phyloP scores from a whole-genome alignment of 2,113 vertebrate species.

The Poeciliopsis retropinna region DNA sequence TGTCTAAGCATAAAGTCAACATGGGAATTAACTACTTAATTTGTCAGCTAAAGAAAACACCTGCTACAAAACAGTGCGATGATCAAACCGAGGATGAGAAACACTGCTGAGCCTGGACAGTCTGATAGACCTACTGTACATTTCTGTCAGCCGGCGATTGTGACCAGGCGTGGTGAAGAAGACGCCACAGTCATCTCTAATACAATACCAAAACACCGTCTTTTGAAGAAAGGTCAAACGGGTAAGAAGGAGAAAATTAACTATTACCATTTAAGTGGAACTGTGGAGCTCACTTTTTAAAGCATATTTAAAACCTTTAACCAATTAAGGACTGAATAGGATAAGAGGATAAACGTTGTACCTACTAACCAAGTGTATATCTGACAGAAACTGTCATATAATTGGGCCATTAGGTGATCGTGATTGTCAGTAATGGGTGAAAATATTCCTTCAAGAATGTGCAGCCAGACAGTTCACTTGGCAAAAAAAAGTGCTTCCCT shows the following conservation, averaged over 20 bases:
- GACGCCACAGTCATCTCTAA: not conserved
- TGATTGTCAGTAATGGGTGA: constrained; percentile 20
- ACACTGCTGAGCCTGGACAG: not conserved
- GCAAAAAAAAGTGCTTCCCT: not conserved
- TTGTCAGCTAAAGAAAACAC: not conserved
- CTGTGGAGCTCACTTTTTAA: not conserved
- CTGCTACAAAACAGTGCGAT: not conserved
- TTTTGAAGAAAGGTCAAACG: no score
- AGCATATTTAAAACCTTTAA: no score
- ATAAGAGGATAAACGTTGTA: not conserved
- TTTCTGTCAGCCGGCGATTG: not conserved
- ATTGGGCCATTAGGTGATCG: constrained; percentile 13
- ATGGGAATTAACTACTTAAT: not conserved
- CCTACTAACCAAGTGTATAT: not conserved
- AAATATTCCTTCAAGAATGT: constrained; percentile 37
- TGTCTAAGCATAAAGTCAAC: not conserved
- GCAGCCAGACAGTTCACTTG: constrained; percentile 16
- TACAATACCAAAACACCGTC: not conserved
- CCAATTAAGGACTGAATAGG: not conserved
- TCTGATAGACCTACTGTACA: not conserved
- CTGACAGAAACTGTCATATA: constrained; percentile 28
- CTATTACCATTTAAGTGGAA: no score
- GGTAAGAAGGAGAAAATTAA: no score
- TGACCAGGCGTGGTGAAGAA: not conserved
- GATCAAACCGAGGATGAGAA: not conserved